These are phyloP conservation scores for Cataglyphis cursor DNA, from an alignment of 2,888 invertebrate species.

Conservation along the genomic window DNA sequence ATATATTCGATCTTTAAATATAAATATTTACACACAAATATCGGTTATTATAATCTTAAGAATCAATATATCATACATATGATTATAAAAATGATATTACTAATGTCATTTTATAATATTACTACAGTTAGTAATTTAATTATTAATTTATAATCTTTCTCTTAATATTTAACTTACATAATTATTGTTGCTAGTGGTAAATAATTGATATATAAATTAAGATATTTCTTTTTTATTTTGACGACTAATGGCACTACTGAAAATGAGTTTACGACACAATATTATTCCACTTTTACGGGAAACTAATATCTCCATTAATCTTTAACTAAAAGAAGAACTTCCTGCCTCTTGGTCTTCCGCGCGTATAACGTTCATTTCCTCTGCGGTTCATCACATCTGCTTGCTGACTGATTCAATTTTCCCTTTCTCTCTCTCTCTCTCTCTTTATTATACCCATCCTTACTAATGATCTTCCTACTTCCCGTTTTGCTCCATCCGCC, in stretches of 20 bases:
- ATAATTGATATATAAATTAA: not conserved
- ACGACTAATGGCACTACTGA: not conserved
- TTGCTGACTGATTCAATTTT: conserved; percentile 23
- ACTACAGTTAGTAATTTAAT: not conserved
- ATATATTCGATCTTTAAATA: not conserved
- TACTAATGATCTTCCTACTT: conserved; percentile 33
- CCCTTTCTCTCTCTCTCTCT: not conserved
- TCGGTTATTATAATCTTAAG: not conserved
- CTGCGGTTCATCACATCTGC: conserved; percentile 35
- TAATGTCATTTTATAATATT: too few species aligned
- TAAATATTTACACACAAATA: not conserved
- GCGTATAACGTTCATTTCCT: conserved; percentile 44
- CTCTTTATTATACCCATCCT: conserved; percentile 15
- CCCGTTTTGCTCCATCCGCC: conserved; percentile 32
- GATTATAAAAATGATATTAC: not conserved
- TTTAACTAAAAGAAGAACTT: conserved; percentile 19
- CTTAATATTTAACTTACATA: not conserved
- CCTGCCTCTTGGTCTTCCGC: conserved; percentile 15
- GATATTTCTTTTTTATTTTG: not conserved
- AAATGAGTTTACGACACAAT: not conserved
- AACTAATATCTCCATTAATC: conserved; percentile 23
- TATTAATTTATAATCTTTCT: not conserved
- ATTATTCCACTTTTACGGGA: conserved; percentile 28
- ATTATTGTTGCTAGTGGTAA: not conserved
- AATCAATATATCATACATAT: not conserved